Conservation (phyloP, 2,113 vertebrate species). For the Channa argus region DNA sequence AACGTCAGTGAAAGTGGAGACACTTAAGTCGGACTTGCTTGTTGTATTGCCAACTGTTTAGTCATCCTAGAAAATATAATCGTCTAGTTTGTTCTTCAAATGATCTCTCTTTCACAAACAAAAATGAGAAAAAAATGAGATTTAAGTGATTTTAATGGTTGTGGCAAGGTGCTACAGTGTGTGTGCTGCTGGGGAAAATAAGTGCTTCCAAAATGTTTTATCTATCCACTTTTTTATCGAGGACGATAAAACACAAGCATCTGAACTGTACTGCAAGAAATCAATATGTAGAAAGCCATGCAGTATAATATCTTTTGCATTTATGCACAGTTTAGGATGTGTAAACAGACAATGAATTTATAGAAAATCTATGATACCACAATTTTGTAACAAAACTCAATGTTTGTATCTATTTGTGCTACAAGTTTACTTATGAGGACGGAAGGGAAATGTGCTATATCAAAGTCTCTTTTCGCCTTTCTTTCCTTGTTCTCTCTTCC, state of each 20-base stretch:
- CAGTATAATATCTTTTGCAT: not conserved
- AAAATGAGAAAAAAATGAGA: conserved; percentile 14
- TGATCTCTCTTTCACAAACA: conserved; percentile 42
- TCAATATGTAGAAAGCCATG: not conserved
- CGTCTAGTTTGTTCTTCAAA: conserved; percentile 12
- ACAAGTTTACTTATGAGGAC: not conserved
- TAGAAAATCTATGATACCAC: not conserved
- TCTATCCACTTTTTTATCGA: not conserved
- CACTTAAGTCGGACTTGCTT: conserved; percentile 1
- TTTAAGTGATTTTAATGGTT: conserved; percentile 24
- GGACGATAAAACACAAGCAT: not conserved
- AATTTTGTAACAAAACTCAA: no score
- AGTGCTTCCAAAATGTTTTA: conserved; percentile 2
- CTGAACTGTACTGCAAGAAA: not conserved
- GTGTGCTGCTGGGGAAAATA: not conserved
- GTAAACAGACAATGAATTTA: not conserved
- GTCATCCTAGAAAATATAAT: conserved; percentile 37
- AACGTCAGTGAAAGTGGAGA: conserved; percentile 32
- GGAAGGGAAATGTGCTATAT: not conserved
- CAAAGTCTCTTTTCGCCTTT: not conserved
- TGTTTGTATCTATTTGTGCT: not conserved
- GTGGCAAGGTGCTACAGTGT: conserved; percentile 4
- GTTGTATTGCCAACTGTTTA: conserved; percentile 2
- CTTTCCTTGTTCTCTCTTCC: conserved; percentile 6
- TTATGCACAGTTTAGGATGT: not conserved